Conservation (phyloP, 2,888 invertebrate genomes). For the Capitulum mitella region DNA sequence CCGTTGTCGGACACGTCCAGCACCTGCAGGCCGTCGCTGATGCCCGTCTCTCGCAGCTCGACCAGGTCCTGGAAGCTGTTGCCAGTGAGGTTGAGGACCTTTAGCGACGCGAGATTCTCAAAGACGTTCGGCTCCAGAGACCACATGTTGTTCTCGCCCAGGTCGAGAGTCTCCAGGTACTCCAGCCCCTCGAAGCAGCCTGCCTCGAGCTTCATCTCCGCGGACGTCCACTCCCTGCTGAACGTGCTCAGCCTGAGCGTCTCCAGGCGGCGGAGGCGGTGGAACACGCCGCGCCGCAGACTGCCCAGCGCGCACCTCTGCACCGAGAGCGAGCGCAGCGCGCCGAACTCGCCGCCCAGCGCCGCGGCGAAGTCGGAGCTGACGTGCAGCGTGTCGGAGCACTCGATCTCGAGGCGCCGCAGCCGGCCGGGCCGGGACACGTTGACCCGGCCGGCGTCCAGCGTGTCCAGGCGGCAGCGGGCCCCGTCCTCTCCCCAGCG, state of each 20-base stretch:
- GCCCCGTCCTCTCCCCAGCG: background rate
- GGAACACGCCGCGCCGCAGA: background rate
- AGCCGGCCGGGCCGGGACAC: background rate
- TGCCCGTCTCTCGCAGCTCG: conserved; percentile 36
- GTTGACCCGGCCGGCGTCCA: background rate
- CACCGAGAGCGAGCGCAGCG: background rate
- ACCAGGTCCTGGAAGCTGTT: conserved; percentile 40
- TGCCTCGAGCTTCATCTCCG: background rate
- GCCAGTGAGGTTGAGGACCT: conserved; percentile 39
- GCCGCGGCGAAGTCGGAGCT: background rate
- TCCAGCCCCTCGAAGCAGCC: background rate
- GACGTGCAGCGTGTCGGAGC: background rate
- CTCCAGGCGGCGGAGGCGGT: background rate
- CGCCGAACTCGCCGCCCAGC: background rate
- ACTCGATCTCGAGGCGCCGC: background rate
- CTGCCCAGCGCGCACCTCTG: background rate
- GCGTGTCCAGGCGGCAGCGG: background rate
- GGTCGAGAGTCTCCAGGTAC: conserved; percentile 35
- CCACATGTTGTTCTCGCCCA: conserved; percentile 37
- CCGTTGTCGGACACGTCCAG: conserved; percentile 36
- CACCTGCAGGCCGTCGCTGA: conserved; percentile 14
- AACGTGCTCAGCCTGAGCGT: background rate
- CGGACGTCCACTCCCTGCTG: background rate
- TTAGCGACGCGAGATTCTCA: conserved; percentile 37
- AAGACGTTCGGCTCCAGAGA: conserved; percentile 37